Base-by-base conservation (phyloP, 2,888 invertebrate species). In the Lysandra coridon region DNA sequence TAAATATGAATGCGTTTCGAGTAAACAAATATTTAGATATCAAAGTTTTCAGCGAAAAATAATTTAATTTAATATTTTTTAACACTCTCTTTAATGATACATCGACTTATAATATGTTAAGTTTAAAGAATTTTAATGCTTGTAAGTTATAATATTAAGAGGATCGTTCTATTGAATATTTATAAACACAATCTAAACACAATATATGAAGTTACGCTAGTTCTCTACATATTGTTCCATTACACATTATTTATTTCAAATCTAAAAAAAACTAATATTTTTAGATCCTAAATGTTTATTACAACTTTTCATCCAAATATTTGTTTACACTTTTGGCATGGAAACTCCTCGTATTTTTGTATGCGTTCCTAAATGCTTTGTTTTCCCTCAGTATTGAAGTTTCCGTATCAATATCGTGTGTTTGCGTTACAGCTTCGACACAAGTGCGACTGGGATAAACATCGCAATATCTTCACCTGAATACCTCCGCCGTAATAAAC, bases 381-480 rank as follows among this genome's bases (percentile, higher is more conserved):
- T 93, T 93, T 92, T 91, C 90, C 90, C 90, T 88, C 86, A 86
- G 87, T 88, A 89, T 86, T 87, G 91, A 92, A 90, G 87, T 92
- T 91, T 85, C 86, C 86, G 86, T 91, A 92, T 91, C 90, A 88
- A 91, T 92, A 90, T 90, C 88, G 86, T 85, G 53, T 91, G 92
- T 93, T 93, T 93, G 92, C 93, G 92, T 92, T 92, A 92, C 88
- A 90, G 88, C 91, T 91, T 88, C 87, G 83, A 85, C 83, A 80
- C 86, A 82, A 82, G 84, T 85, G 83, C 69, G 69, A 14, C 33
- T 84, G 87, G 86, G 87, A 91, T 89, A 91, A 92, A 92, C 92
- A 91, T 82, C 83, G 82, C 83, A 84, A 86, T 88, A 85, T 84
- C 82, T 83, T 80, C 49, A 90, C 91, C 89, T 92, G 90, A 85